Conservation (phyloP, 1,140 invertebrate genomes). For the Drosophila asahinai region DNA sequence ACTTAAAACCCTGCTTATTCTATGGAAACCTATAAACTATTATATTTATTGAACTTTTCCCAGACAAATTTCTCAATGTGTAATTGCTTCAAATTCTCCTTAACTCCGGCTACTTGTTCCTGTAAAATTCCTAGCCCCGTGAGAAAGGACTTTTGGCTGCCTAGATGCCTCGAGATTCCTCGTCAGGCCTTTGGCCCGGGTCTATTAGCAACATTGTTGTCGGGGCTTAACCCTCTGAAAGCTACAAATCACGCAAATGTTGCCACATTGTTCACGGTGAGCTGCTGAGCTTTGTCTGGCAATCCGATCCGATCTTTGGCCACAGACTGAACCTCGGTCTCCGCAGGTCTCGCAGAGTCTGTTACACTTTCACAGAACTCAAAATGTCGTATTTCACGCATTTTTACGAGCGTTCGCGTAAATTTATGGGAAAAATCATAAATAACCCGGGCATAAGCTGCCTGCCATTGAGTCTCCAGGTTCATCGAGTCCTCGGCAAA, state of each 20-base stretch:
- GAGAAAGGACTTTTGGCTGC: slow-evolving; percentile 18
- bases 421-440: slow-evolving; percentile 83
- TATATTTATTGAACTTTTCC: background rate
- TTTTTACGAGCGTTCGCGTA: slow-evolving; percentile 82
- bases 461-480: background rate
- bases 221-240: slow-evolving; percentile 58
- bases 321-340: background rate
- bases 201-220: slow-evolving; percentile 83
- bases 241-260: slow-evolving; percentile 74
- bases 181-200: slow-evolving; percentile 28
- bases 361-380: slow-evolving; percentile 83
- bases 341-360: slow-evolving; percentile 19
- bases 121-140: slow-evolving; percentile 14
- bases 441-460: slow-evolving; percentile 58
- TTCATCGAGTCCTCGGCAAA: slow-evolving; percentile 18
- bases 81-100: background rate
- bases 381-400: slow-evolving; percentile 82
- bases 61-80: background rate
- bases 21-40: background rate
- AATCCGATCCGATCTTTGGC: slow-evolving; percentile 2
- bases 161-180: slow-evolving; percentile 30
- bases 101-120: slow-evolving; percentile 25
- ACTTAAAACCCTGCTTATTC: too few relatives aligned
- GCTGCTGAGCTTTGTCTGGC: slow-evolving; percentile 52
- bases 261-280: slow-evolving; percentile 74